These are phyloP conservation scores for Sylvia atricapilla DNA, from an alignment of 2,113 vertebrate species.

Conservation along the genomic window DNA sequence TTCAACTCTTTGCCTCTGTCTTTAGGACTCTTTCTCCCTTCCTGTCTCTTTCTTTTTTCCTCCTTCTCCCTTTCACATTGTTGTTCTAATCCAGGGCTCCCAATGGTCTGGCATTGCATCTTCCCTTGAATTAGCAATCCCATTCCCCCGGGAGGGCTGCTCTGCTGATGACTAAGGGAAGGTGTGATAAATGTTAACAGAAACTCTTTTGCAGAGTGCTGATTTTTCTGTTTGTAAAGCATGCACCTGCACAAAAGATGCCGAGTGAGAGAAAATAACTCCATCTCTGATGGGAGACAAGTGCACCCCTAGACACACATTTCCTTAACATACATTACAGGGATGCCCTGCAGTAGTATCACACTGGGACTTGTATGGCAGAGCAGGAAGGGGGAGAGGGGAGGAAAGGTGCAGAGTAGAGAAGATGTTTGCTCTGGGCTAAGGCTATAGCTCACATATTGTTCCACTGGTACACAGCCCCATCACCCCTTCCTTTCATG, in stretches of 20 bases:
- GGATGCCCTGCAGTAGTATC: constrained; percentile 8
- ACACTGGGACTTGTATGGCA: not conserved
- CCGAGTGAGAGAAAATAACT: constrained; percentile 64
- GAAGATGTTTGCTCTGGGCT: not conserved
- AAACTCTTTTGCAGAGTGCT: constrained; percentile 74
- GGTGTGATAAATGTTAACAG: constrained; percentile 77
- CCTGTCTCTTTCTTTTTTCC: not conserved
- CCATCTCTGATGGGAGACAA: constrained; percentile 46
- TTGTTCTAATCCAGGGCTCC: constrained; percentile 27
- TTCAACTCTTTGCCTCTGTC: constrained; percentile 9
- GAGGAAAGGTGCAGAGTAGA: not conserved
- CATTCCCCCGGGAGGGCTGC: constrained; percentile 24
- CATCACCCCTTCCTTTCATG: not conserved
- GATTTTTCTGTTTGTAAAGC: constrained; percentile 72
- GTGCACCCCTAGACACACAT: not conserved
- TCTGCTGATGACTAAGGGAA: constrained; percentile 71
- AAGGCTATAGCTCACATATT: not conserved
- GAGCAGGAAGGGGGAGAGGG: not conserved
- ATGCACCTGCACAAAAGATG: constrained; percentile 71
- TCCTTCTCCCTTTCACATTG: not conserved
- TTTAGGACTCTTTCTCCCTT: not conserved
- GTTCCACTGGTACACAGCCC: not conserved
- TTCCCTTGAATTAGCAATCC: constrained; percentile 67
- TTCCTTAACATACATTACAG: constrained; percentile 55
- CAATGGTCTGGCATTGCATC: constrained; percentile 53